Percentiles rank a stretch among this genome's conserved stretches.
Conservation (phyloP, 2,797 vertebrate species). For the Platyrinchus mystaceus region DNA sequence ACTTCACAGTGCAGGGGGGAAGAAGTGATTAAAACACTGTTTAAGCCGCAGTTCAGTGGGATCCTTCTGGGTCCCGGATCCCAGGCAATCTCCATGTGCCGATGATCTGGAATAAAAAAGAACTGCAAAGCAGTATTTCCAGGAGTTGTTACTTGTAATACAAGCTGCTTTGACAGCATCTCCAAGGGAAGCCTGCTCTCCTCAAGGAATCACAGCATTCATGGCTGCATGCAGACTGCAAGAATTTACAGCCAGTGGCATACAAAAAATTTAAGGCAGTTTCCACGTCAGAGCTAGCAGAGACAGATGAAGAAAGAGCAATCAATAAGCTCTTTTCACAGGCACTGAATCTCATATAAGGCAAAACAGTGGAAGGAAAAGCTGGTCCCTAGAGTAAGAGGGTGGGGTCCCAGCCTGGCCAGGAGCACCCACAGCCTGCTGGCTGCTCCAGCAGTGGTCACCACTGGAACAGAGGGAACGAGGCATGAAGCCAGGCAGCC, state of each 20-base stretch:
- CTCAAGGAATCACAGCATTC: neutral
- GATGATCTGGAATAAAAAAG: neutral
- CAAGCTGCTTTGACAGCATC: neutral
- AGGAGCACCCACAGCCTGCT: rapidly evolving
- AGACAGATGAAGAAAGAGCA: neutral
- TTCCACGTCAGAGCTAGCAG: neutral
- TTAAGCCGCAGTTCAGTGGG: neutral
- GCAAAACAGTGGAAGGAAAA: neutral
- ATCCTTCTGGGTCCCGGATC: neutral
- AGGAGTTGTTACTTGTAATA: neutral
- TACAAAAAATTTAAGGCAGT: neutral
- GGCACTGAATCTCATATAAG: neutral
- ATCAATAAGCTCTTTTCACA: neutral
- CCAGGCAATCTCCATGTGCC: neutral
- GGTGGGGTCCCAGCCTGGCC: neutral
- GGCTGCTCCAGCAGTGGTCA: neutral
- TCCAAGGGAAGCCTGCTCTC: neutral
- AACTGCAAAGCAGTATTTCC: neutral
- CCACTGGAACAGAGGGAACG: neutral
- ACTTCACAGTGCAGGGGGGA: constrained; percentile 16
- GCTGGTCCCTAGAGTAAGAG: neutral
- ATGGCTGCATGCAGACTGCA: neutral
- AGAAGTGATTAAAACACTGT: neutral
- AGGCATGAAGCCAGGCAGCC: neutral
- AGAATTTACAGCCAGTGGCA: neutral